phyloP scores from a whole-genome alignment of 2,113 vertebrate genomes.

The Anhinga anhinga region DNA sequence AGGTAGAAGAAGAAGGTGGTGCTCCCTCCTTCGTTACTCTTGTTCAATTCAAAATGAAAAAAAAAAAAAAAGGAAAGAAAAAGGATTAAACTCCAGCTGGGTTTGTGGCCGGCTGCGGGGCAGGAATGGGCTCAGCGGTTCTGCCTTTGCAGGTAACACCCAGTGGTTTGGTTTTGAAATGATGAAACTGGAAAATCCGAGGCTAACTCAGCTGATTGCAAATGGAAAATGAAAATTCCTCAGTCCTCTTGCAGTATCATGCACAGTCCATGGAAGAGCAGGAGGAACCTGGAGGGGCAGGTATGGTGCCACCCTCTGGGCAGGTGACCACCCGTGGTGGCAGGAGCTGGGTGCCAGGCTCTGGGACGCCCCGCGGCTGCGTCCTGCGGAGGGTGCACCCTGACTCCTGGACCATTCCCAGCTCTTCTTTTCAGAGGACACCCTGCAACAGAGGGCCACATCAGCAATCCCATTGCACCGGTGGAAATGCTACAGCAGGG shows the following conservation, averaged over 20 bases:
- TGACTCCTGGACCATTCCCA: neutral
- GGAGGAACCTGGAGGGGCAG: neutral
- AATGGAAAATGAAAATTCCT: neutral
- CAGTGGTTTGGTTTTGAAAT: neutral
- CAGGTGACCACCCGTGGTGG: accelerated
- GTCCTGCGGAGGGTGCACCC: neutral
- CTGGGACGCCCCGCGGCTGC: accelerated
- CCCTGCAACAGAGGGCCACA: neutral
- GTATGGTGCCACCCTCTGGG: neutral
- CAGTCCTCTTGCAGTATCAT: accelerated
- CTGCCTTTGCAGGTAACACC: neutral
- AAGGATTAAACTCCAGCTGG: accelerated
- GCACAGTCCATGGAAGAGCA: accelerated
- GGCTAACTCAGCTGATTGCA: neutral
- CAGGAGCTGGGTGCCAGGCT: neutral
- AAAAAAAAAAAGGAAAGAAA: no score
- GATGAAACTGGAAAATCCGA: neutral
- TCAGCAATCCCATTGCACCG: neutral
- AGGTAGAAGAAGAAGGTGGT: neutral
- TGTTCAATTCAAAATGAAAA: neutral
- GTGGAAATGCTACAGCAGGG: neutral
- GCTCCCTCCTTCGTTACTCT: neutral
- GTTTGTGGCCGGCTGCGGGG: neutral
- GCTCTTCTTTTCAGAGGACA: neutral
- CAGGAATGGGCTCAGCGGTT: neutral